phyloP scores from a whole-genome alignment of 2,888 invertebrate genomes.

The Kryphioiulus occultus region DNA sequence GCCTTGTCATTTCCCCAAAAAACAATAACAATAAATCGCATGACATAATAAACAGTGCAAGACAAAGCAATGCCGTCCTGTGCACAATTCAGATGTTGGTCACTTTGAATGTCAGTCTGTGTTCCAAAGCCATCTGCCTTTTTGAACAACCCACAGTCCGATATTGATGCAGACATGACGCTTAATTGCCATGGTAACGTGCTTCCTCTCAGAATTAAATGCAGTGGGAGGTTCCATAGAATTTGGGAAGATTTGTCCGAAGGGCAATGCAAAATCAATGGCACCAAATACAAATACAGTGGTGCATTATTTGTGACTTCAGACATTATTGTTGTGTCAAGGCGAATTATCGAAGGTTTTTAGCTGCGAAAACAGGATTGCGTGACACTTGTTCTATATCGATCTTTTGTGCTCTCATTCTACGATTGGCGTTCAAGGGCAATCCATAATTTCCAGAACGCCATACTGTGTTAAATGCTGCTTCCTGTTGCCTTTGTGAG shows the following conservation, averaged over 20 bases:
- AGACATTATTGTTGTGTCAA: background rate
- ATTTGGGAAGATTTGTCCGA: too few species aligned
- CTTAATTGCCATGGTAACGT: background rate
- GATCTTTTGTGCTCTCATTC: background rate
- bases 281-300: background rate
- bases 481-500: background rate
- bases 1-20: background rate
- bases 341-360: background rate
- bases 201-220: background rate
- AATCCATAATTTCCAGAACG: background rate
- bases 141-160: background rate
- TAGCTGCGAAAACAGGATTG: background rate
- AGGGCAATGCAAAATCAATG: too few species aligned
- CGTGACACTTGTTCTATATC: background rate
- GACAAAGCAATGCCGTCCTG: background rate
- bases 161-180: background rate
- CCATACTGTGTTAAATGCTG: background rate
- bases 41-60: background rate
- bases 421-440: background rate
- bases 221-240: too few species aligned
- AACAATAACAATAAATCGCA: background rate
- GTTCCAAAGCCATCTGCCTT: background rate
- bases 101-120: background rate
- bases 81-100: background rate
- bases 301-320: background rate